A percentile compares a stretch with the other conserved stretches of the same genome.
Conservation (phyloP, 2,888 invertebrate genomes). For the Orthosia gothica region DNA sequence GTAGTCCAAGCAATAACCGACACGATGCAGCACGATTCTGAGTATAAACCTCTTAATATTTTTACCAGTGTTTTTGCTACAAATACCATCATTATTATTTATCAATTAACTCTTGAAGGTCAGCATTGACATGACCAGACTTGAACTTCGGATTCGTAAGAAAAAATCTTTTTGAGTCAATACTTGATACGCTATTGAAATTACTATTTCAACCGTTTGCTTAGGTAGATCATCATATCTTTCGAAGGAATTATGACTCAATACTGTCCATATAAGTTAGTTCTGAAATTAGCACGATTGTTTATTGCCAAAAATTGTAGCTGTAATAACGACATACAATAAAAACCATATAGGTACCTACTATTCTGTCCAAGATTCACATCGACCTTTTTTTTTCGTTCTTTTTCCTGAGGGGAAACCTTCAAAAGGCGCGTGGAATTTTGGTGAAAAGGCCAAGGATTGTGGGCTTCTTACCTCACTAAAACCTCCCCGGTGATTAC, state of each 20-base stretch:
- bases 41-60: not conserved
- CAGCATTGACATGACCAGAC: not conserved
- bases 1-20: not conserved
- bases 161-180: conserved; percentile 5
- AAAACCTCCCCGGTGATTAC: too few species aligned
- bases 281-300: not conserved
- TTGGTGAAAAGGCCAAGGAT: too few species aligned
- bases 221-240: not conserved
- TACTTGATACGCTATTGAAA: conserved; percentile 1
- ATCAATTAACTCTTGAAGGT: conserved; percentile 24
- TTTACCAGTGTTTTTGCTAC: conserved; percentile 3
- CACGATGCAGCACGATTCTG: not conserved
- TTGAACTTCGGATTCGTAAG: not conserved
- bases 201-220: not conserved
- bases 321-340: too few species aligned
- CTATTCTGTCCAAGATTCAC: too few species aligned
- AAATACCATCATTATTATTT: conserved; percentile 22
- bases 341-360: too few species aligned
- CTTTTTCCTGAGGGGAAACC: too few species aligned
- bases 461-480: too few species aligned
- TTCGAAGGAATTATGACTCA: not conserved
- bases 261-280: not conserved
- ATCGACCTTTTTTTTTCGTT: too few species aligned
- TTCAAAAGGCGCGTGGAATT: too few species aligned
- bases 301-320: not conserved